Evolutionary conservation across 2,113 vertebrate species (phyloP).

Genomic region (Nerophis ophidion): DNA sequence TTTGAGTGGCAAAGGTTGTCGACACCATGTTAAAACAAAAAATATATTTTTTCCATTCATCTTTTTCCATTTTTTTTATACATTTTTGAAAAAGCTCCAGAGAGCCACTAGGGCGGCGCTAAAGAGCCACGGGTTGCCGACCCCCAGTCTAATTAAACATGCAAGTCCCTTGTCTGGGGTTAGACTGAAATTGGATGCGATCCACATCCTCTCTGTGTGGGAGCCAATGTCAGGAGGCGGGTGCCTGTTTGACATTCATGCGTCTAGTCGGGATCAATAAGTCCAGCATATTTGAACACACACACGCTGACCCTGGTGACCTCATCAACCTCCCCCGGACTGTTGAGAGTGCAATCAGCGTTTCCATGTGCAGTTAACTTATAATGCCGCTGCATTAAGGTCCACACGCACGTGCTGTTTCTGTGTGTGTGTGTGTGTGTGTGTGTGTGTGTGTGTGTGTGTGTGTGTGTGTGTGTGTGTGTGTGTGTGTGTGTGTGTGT

Average conservation of each 20-base stretch:
- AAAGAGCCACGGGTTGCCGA: no score
- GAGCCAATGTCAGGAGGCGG: conserved; percentile 30
- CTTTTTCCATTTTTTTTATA: no score
- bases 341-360: conserved; percentile 14
- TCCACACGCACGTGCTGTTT: no score
- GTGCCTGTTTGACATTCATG: conserved; percentile 22
- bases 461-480: no score
- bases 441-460: no score
- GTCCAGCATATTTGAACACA: conserved; percentile 1
- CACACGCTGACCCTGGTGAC: conserved; percentile 11
- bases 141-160: conserved; percentile 34
- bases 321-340: conserved; percentile 30
- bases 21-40: no score
- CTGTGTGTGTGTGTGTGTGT: not conserved
- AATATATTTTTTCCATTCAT: no score
- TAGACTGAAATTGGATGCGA: conserved; percentile 29
- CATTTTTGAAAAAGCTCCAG: no score
- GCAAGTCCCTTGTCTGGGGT: conserved; percentile 20
- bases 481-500: no score
- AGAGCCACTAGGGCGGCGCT: no score
- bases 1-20: no score
- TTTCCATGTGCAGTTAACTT: conserved; percentile 36
- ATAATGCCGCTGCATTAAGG: conserved; percentile 22
- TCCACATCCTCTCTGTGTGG: conserved; percentile 29
- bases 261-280: conserved; percentile 27